Conservation (phyloP, 1,140 invertebrate genomes). For the Drosophila lacteicornis region DNA sequence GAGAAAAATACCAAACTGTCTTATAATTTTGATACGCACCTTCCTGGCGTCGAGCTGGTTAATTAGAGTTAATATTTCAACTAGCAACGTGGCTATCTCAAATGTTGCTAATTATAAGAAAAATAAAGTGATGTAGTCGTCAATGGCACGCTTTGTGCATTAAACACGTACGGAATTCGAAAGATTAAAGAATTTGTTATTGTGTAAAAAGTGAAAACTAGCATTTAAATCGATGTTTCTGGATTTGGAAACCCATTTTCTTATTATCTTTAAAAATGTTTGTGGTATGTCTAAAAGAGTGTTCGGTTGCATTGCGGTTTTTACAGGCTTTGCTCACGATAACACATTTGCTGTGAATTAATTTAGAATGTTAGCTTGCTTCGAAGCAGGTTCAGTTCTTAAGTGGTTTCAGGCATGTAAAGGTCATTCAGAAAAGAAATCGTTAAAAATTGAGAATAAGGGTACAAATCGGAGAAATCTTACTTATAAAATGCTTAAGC, state of each 20-base stretch:
- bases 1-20: too few species aligned
- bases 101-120: slow-evolving; percentile 47
- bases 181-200: slow-evolving; percentile 4
- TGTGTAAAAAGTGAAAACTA: slow-evolving; percentile 4
- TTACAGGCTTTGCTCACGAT: slow-evolving; percentile 46
- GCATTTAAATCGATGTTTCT: slow-evolving; percentile 20
- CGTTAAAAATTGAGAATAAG: neutral
- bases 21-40: too few species aligned
- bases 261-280: slow-evolving; percentile 28
- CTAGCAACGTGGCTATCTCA: neutral
- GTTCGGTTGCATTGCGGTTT: slow-evolving; percentile 57
- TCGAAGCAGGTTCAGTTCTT: slow-evolving; percentile 30
- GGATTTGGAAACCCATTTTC: slow-evolving; percentile 9
- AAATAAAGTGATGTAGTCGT: slow-evolving; percentile 33
- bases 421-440: slow-evolving; percentile 11
- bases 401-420: slow-evolving; percentile 46
- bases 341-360: slow-evolving; percentile 19
- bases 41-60: too few species aligned
- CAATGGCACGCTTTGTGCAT: slow-evolving; percentile 41
- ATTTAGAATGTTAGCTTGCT: slow-evolving; percentile 17
- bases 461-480: neutral
- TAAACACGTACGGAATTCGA: slow-evolving; percentile 16
- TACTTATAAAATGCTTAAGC: slow-evolving; percentile 49
- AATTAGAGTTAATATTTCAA: too few species aligned
- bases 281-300: slow-evolving; percentile 31